phyloP scores from a whole-genome alignment of 2,113 vertebrate species.

The Saguinus imperator region DNA sequence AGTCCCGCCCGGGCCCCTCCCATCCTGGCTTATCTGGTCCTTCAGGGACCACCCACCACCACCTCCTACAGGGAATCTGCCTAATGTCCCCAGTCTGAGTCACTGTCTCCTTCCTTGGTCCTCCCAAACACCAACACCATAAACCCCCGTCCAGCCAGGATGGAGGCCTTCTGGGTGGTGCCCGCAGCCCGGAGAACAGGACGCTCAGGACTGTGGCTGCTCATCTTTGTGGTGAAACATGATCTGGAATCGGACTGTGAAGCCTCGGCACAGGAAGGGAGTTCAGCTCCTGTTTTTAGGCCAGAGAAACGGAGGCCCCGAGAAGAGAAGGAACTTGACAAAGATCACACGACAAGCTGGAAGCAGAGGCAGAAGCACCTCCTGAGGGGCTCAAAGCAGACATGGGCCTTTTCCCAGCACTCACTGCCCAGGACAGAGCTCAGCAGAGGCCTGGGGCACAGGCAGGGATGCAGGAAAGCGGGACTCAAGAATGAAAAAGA shows the following conservation, averaged over 20 bases:
- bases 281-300: not conserved
- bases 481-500: not conserved
- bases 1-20: rapidly evolving
- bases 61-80: not conserved
- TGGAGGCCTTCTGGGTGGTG: not conserved
- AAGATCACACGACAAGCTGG: not conserved
- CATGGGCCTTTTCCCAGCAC: not conserved
- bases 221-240: rapidly evolving
- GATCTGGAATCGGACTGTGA: not conserved
- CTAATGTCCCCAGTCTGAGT: not conserved
- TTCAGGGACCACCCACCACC: not conserved
- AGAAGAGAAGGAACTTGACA: not conserved
- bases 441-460: not conserved
- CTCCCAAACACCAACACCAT: not conserved
- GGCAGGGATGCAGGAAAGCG: not conserved
- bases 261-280: not conserved
- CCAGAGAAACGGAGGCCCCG: not conserved
- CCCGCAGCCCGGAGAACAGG: not conserved
- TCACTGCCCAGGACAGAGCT: not conserved
- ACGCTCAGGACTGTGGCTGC: not conserved
- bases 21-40: not conserved
- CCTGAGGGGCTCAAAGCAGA: not conserved
- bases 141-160: not conserved
- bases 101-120: not conserved
- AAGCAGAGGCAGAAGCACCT: not conserved